phyloP scores from a whole-genome alignment of 2,113 vertebrate species.

The Neotoma lepida region DNA sequence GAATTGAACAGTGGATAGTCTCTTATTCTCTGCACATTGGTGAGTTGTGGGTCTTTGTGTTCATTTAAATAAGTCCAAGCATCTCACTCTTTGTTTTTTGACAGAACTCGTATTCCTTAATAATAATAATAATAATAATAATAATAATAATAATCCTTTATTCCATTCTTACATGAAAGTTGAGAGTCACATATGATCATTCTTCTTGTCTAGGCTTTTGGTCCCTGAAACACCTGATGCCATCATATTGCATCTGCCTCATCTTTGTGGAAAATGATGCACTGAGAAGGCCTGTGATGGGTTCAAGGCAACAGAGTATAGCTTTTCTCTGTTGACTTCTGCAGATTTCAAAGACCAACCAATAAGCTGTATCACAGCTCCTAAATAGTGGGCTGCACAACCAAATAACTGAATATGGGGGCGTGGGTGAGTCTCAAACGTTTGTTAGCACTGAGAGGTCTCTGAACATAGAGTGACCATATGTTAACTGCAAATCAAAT shows the following conservation, averaged over 20 bases:
- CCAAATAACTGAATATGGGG: not conserved
- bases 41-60: not conserved
- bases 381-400: not conserved
- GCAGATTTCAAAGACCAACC: not conserved
- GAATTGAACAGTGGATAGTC: not conserved
- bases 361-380: not conserved
- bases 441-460: not conserved
- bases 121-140: too few species aligned
- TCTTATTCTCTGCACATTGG: not conserved
- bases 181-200: not conserved
- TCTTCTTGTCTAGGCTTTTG: not conserved
- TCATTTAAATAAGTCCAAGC: not conserved
- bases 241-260: not conserved
- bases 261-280: not conserved
- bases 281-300: not conserved
- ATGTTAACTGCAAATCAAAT: not conserved
- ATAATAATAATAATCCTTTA: not conserved
- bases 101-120: not conserved
- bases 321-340: not conserved
- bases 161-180: not conserved
- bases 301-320: not conserved
- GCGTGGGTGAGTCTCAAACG: accelerated
- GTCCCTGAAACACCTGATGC: not conserved
- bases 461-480: not conserved
- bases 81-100: not conserved